Base-by-base conservation (phyloP, 2,797 vertebrate species). In the Aeoliscus strigatus region DNA sequence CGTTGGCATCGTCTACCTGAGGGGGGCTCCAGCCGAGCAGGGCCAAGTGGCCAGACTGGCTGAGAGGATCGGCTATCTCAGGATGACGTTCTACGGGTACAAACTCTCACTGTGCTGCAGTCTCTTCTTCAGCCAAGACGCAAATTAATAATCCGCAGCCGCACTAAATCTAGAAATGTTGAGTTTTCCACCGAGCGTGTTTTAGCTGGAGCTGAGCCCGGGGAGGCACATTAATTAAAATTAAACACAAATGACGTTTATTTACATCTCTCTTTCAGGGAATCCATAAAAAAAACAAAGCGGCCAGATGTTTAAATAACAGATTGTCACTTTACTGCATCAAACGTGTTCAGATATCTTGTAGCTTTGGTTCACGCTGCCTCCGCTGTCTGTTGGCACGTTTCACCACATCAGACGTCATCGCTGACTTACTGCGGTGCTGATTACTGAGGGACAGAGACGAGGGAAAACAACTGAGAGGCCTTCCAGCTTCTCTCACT, bases 61-160 rank as follows among this genome's bases (percentile, higher is more conserved):
- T 26, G 79, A 91, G 66, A 88, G 93, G 66, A 91, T 97, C 23
- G 94, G 96, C 25, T 98, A 93, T 60, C 87, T 94, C 40, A 81
- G 91, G 28, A 84, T 94, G 54, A 99, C 95, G 1, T 99, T 96
- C 83, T 97, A 97, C 25, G 95, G 94, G 94, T 97, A 60, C n/a
- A 80, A 77, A 34, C 36, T 23, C 28, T 12, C 40, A 4, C 49
- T 54, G 32, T 8, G 8, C 33, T 43, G n/a, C 15, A 29, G 46
- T 44, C 50, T 44, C 50, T 37, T 31, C 34, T 27, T 40, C 21
- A 8, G 65, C 58, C 67, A 70, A 51, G 52, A 61, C 36, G 23
- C 44, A 16, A 43, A 60, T 66, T 70, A 52, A 64, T 59, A 54
- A 67, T 36, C 48, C 4, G 10, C 55, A 25, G 49, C 26, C 23